These are phyloP conservation scores for Bergia sp. DNA, from an alignment of 92 coral and sea anemone species.

Conservation along the genomic window DNA sequence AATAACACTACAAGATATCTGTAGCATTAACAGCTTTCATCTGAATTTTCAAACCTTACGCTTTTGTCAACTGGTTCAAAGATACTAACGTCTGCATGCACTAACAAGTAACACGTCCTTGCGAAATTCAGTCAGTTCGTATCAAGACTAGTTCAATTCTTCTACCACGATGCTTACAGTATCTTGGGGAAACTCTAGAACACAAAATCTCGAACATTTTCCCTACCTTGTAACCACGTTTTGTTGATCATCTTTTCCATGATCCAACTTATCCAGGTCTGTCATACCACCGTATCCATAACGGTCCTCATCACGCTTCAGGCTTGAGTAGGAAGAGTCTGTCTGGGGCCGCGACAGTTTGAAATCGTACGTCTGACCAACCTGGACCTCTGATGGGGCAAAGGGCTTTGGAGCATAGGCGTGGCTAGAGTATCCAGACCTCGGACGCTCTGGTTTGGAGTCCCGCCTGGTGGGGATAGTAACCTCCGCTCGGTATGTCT, in stretches of 20 bases:
- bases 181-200: background rate
- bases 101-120: no score
- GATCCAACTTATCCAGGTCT: conserved; percentile 64
- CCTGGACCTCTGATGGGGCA: conserved; percentile 46
- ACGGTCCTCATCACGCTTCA: conserved; percentile 17
- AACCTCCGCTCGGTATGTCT: conserved; percentile 76
- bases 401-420: conserved; percentile 83
- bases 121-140: no score
- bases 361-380: conserved; percentile 59
- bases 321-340: conserved; percentile 33
- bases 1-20: background rate
- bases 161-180: background rate
- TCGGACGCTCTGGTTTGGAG: conserved; percentile 73
- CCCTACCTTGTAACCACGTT: conserved; percentile 79
- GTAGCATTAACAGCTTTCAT: background rate
- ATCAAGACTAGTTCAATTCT: background rate
- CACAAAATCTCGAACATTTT: background rate
- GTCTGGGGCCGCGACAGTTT: conserved; percentile 52
- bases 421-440: conserved; percentile 61
- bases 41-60: background rate
- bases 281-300: conserved; percentile 75
- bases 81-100: no score
- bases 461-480: conserved; percentile 72
- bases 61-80: no score
- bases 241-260: conserved; percentile 57